phyloP scores from a whole-genome alignment of 37 sponge, comb jelly and placozoan species.

The Ephydatia muelleri region DNA sequence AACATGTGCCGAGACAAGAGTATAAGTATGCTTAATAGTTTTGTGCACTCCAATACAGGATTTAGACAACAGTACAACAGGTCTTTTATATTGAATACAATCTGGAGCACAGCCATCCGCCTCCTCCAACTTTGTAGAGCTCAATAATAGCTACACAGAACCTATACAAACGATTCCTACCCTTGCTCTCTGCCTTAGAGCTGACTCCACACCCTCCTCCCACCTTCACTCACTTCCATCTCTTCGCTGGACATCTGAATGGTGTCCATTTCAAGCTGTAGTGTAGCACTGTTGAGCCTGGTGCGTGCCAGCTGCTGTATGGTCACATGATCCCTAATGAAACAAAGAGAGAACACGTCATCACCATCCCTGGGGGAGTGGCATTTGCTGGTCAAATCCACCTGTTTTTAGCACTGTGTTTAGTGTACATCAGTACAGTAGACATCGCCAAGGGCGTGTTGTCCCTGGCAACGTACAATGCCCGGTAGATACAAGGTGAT shows the following conservation, averaged over 20 bases:
- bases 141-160: no score
- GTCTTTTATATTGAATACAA: no score
- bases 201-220: no score
- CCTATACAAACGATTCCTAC: no score
- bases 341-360: not conserved
- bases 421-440: constrained; percentile 17
- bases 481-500: not conserved
- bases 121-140: no score
- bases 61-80: no score
- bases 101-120: no score
- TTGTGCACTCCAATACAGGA: no score
- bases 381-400: not conserved
- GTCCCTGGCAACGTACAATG: not conserved
- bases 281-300: constrained; percentile 33
- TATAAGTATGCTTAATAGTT: no score
- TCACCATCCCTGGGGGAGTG: not conserved
- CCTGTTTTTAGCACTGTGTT: constrained; percentile 2
- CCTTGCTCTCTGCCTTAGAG: no score
- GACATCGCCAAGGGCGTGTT: not conserved
- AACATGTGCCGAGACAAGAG: no score
- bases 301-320: constrained; percentile 9
- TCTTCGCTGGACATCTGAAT: constrained; percentile 11
- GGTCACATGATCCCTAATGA: not conserved
- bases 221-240: not conserved
- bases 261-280: constrained; percentile 56